phyloP scores from a whole-genome alignment of 2,888 invertebrate genomes.

The Caenorhabditis imperialis region DNA sequence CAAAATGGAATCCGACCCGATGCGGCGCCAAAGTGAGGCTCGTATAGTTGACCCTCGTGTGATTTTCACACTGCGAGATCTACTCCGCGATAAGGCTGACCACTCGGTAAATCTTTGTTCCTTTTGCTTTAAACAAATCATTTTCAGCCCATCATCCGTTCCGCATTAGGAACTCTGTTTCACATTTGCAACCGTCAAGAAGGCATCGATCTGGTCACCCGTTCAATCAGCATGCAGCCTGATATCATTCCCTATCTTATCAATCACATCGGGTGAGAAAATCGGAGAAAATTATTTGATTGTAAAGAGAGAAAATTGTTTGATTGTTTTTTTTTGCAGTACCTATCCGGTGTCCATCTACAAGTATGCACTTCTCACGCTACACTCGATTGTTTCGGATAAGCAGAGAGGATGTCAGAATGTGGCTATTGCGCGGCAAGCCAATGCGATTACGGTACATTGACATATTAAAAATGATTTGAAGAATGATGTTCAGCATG shows the following conservation, averaged over 20 bases:
- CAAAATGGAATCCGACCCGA: constrained; percentile 65
- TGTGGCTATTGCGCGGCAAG: constrained; percentile 47
- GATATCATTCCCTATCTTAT: constrained; percentile 55
- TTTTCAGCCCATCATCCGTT: constrained; percentile 66
- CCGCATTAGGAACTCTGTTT: constrained; percentile 67
- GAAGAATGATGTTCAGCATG: constrained; percentile 28
- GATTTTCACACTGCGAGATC: constrained; percentile 57
- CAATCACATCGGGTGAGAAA: constrained; percentile 54
- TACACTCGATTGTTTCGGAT: constrained; percentile 72
- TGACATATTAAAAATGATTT: not conserved
- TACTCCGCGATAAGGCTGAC: constrained; percentile 53
- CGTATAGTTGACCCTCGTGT: constrained; percentile 57
- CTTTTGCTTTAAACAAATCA: not conserved
- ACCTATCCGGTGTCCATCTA: constrained; percentile 66
- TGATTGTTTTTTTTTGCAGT: constrained; percentile 40
- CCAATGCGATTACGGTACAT: constrained; percentile 50
- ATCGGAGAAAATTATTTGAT: not conserved
- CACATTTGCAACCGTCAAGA: constrained; percentile 68
- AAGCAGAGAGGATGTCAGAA: constrained; percentile 45
- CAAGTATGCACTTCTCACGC: constrained; percentile 72
- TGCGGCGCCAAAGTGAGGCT: constrained; percentile 46
- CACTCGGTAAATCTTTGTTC: constrained; percentile 32
- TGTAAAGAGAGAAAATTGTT: not conserved
- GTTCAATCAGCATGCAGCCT: constrained; percentile 39
- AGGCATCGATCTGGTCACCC: constrained; percentile 63